Conservation (phyloP, 2,797 vertebrate species). For the Malurus leucopterus region DNA sequence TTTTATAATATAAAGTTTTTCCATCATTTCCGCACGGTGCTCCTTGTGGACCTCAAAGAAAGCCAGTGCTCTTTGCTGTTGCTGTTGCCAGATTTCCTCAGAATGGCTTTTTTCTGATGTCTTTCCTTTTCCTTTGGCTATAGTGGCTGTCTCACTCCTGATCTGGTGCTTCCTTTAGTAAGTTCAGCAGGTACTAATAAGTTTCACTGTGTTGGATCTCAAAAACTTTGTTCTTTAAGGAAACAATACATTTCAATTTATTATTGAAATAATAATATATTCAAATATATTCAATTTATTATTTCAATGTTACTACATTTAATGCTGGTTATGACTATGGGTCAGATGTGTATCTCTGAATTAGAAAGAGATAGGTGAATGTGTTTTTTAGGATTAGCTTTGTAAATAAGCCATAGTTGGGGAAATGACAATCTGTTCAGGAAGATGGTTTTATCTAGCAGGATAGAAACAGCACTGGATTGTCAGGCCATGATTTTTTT, state of each 20-base stretch:
- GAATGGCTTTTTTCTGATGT: not conserved
- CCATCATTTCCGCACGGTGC: not conserved
- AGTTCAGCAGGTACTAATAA: not conserved
- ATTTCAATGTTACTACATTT: not conserved
- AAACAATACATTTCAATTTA: not conserved
- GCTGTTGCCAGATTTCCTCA: not conserved
- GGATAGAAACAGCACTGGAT: not conserved
- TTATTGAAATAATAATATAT: too few relatives aligned
- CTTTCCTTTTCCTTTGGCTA: not conserved
- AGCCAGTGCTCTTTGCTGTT: not conserved
- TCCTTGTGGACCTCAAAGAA: not conserved
- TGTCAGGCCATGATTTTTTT: not conserved
- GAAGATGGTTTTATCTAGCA: not conserved
- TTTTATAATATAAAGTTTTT: not conserved
- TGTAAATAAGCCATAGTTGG: not conserved
- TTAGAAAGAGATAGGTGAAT: not conserved
- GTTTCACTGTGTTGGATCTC: not conserved
- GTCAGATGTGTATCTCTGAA: not conserved
- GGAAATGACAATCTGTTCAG: not conserved
- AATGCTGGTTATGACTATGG: not conserved
- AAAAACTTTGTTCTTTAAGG: not conserved
- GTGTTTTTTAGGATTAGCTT: not conserved
- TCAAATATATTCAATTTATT: too few relatives aligned
- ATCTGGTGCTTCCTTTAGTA: not conserved
- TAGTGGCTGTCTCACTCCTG: not conserved